Base-by-base conservation (phyloP, 2,113 vertebrate genomes). In the Carassius gibelio region DNA sequence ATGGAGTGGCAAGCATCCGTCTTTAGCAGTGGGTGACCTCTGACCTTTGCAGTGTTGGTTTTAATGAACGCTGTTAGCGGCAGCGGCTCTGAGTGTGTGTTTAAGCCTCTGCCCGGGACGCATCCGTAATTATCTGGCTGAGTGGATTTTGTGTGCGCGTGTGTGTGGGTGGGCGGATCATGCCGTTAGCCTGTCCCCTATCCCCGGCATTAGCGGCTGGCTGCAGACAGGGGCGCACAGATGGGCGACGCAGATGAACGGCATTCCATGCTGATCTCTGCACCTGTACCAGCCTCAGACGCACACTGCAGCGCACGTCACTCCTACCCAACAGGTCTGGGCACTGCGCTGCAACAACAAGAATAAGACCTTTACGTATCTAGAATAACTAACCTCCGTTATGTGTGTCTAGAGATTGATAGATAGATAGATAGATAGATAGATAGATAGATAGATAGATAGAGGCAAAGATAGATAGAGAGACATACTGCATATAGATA, bases 11-110 rank as follows among this genome's bases (percentile, higher is more conserved):
- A 57, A 36, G 57, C 83, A n/a, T 69, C 80, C 19, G 71, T 87
- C 87, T 77, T 87, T 72, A 88, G 61, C 80, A 42, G 69, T 76
- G 72, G n/a, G 66, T 69, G 68, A 87, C 85, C 86, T 87, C 75
- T 85, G 75, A 87, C 86, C 86, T 82, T 62, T 64, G 59, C 75
- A 61, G 72, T 85, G 81, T 80, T 83, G 86, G 83, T 85, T 87
- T 85, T 89, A 89, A 89, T 87, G 86, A 89, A 86, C 74, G 75
- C 84, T 85, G 80, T 89, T 87, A 89, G 64, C 75, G 48, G 66
- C 75, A 38, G 68, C 78, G 42, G 77, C 77, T 84, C 83, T 2
- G 80, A 83, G 83, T 83, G 88, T 82, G 78, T 87, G 86, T 85
- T 89, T 83, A 83, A 87, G 66, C 75, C 59, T 85, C 75, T 48